Evolutionary conservation across 2,888 invertebrate genomes (phyloP), one percentile per base, ranked within the genome.

Genomic region (Artemia sinica): DNA sequence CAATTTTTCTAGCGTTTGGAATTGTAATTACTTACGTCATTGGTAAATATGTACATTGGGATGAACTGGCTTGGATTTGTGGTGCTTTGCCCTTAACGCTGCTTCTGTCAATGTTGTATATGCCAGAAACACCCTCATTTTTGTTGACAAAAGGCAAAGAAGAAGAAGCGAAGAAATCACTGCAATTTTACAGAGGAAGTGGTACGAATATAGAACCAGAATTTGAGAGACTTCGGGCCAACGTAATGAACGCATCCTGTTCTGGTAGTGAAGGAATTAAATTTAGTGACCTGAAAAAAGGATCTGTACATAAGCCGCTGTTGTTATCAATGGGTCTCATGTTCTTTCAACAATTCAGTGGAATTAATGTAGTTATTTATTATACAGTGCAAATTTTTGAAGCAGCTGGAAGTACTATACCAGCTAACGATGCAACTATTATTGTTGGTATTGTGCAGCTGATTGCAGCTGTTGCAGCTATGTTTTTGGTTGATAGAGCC

Each of bases 311-410:
- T 8, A 69, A 69, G 66, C 80, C 79, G 0, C 71, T 79, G 12
- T 69, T 74, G 10, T 74, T 79, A 9, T 74, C 76, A 1, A 70
- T 77, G 1, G 84, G 86, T 5, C 81, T 93, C 9, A 92, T 93
- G 91, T 80, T 91, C 74, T 89, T 92, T 79, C 94, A 94, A 76
- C 93, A 93, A 77, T 80, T 91, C 69, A 85, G 87, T 71, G 90
- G 90, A 58, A 85, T 90, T 68, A 91, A 91, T 74, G 88, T 88
- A 0, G 86, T 91, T 8, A 86, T 91, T 72, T 70, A 70, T 41
- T 70, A 68, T 28, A 70, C 70, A 6, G 70, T 70, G n/a, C n/a
- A n/a, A n/a, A n/a, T n/a, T n/a, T n/a, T n/a, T n/a, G n/a, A n/a
- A n/a, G n/a, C n/a, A n/a, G n/a, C n/a, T n/a, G n/a, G n/a, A n/a